Conservation (phyloP, 2,113 vertebrate species). For the Pimephales promelas region DNA sequence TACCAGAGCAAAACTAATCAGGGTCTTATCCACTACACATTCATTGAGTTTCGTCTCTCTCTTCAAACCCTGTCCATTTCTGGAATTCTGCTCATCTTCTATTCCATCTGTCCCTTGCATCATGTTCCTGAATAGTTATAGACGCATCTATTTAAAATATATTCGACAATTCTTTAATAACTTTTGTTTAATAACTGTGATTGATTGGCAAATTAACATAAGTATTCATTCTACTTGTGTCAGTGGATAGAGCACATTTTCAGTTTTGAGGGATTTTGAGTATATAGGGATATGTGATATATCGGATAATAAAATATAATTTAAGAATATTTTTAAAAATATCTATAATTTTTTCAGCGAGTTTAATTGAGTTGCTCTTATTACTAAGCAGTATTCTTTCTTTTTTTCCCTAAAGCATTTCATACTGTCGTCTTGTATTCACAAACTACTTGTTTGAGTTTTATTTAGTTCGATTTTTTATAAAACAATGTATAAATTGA, state of each 20-base stretch:
- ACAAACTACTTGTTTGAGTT: not conserved
- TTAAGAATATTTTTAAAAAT: not conserved
- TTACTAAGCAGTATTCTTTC: too few species aligned
- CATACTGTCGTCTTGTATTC: not conserved
- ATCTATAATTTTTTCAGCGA: too few species aligned
- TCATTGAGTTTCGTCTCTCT: conserved; percentile 41
- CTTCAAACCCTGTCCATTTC: not conserved
- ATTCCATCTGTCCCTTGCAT: not conserved
- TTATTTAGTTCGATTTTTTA: too few species aligned
- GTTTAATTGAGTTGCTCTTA: too few species aligned
- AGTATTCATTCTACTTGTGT: not conserved
- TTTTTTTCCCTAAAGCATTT: too few species aligned
- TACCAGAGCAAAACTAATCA: conserved; percentile 83
- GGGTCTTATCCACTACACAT: conserved; percentile 69
- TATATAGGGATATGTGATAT: not conserved
- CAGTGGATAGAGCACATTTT: not conserved
- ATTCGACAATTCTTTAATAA: not conserved
- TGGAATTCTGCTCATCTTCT: not conserved
- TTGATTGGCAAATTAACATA: not conserved
- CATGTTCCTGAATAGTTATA: conserved; percentile 24
- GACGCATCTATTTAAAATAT: not conserved
- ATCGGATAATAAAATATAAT: not conserved
- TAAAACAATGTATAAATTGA: too few species aligned
- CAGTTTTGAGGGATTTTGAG: not conserved
- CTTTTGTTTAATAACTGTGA: not conserved